Conservation (phyloP, 2,888 invertebrate genomes). For the Torymus texanus region DNA sequence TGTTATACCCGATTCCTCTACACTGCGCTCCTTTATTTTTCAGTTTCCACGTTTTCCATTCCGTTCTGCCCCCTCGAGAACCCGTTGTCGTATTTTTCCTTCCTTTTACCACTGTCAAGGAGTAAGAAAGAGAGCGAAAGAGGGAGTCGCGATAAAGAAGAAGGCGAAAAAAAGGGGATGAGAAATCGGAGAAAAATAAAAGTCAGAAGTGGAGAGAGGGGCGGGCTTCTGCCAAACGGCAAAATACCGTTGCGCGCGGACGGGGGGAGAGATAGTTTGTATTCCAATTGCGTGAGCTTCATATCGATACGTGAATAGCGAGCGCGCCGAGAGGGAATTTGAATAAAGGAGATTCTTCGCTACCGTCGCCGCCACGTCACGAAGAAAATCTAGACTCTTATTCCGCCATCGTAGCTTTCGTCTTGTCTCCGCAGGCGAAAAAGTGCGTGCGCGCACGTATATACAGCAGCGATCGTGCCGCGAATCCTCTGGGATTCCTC, state of each 20-base stretch:
- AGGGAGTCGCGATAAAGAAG: constrained; percentile 24
- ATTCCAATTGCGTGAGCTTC: constrained; percentile 50
- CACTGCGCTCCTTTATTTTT: not conserved
- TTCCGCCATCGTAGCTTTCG: constrained; percentile 19
- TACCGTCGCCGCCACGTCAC: constrained; percentile 21
- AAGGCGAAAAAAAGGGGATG: not conserved
- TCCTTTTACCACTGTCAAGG: constrained; percentile 12
- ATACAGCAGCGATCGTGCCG: no score
- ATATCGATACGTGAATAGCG: constrained; percentile 65
- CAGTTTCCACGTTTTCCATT: constrained; percentile 15
- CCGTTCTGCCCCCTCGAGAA: not conserved
- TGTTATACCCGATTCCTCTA: no score
- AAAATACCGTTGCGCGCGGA: no score
- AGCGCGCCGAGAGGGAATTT: constrained; percentile 64
- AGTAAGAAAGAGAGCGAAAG: not conserved
- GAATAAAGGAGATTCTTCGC: constrained; percentile 61
- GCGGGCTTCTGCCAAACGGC: no score
- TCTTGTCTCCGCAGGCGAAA: not conserved
- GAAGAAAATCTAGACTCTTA: constrained; percentile 35
- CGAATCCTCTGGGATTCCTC: constrained; percentile 30
- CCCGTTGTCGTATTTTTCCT: constrained; percentile 6
- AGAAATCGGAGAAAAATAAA: not conserved
- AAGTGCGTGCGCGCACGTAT: not conserved
- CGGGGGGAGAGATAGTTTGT: constrained; percentile 45
- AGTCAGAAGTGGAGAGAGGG: not conserved